Evolutionary conservation across 1,140 invertebrate genomes (phyloP).

Genomic region (Gonatopus flavifemur): DNA sequence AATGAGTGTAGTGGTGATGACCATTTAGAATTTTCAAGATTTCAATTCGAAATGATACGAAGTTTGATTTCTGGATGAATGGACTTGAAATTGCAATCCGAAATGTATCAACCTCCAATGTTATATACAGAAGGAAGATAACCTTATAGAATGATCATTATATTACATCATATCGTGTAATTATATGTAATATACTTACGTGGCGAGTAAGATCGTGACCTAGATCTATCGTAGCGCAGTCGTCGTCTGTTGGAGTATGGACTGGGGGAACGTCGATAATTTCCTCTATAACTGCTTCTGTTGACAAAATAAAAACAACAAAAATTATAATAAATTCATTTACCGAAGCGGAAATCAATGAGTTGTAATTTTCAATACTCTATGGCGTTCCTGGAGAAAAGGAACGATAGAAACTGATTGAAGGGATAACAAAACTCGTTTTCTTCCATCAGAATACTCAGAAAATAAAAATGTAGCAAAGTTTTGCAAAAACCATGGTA

Average conservation of each 20-base stretch:
- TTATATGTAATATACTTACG: slow-evolving; percentile 68
- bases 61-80: too few species aligned
- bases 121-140: slow-evolving; percentile 31
- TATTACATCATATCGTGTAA: slow-evolving; percentile 34
- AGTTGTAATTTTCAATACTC: background rate
- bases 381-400: too few species aligned
- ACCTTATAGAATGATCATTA: slow-evolving; percentile 43
- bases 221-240: slow-evolving; percentile 70
- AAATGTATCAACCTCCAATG: too few species aligned
- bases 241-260: slow-evolving; percentile 63
- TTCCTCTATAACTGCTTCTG: slow-evolving; percentile 47
- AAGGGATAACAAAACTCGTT: too few species aligned
- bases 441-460: too few species aligned
- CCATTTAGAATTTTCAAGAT: too few species aligned
- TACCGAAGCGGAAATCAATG: background rate
- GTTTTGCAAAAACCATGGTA: too few species aligned
- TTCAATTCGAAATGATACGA: too few species aligned
- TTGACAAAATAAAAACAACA: background rate
- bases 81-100: too few species aligned
- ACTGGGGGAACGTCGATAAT: slow-evolving; percentile 65
- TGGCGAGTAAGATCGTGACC: slow-evolving; percentile 83
- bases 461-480: too few species aligned
- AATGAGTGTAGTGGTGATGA: too few species aligned
- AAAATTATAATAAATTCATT: background rate
- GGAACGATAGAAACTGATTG: too few species aligned